Percentiles rank a stretch among this genome's conserved stretches.
Conservation (phyloP, 2,888 invertebrate species). For the Aplocera efformata region DNA sequence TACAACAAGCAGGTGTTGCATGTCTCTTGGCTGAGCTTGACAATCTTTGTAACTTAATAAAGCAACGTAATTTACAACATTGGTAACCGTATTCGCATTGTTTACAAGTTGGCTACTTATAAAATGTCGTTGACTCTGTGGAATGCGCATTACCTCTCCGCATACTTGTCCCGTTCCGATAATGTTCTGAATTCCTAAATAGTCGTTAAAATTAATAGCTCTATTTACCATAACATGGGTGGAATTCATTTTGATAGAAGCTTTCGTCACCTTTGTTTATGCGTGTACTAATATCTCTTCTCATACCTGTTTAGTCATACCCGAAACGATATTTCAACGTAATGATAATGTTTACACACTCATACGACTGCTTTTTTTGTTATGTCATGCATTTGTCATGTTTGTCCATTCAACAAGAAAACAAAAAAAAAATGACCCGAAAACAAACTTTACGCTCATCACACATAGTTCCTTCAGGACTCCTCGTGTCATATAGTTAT, state of each 20-base stretch:
- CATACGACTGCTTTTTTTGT: too few species aligned
- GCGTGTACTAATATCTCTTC: not conserved
- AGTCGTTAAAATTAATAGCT: slow-evolving; percentile 54
- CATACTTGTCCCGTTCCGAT: slow-evolving; percentile 41
- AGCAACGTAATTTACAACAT: slow-evolving; percentile 23
- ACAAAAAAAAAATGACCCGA: too few species aligned
- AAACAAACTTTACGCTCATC: too few species aligned
- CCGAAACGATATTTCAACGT: too few species aligned
- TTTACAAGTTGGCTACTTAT: slow-evolving; percentile 32
- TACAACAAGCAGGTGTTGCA: too few species aligned
- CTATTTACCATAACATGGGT: slow-evolving; percentile 39
- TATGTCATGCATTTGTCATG: too few species aligned
- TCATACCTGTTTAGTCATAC: too few species aligned
- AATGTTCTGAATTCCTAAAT: slow-evolving; percentile 52
- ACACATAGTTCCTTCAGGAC: too few species aligned
- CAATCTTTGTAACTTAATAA: slow-evolving; percentile 10
- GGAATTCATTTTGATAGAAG: slow-evolving; percentile 22
- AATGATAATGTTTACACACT: too few species aligned
- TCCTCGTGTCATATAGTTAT: too few species aligned
- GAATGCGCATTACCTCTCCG: slow-evolving; percentile 44
- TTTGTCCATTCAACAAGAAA: too few species aligned
- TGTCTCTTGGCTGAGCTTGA: too few species aligned
- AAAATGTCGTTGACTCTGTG: slow-evolving; percentile 41
- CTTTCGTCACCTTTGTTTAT: slow-evolving; percentile 24
- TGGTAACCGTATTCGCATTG: slow-evolving; percentile 27